These are phyloP conservation scores for Antigone vipio DNA, from an alignment of 2,113 vertebrate genomes.

Conservation along the genomic window DNA sequence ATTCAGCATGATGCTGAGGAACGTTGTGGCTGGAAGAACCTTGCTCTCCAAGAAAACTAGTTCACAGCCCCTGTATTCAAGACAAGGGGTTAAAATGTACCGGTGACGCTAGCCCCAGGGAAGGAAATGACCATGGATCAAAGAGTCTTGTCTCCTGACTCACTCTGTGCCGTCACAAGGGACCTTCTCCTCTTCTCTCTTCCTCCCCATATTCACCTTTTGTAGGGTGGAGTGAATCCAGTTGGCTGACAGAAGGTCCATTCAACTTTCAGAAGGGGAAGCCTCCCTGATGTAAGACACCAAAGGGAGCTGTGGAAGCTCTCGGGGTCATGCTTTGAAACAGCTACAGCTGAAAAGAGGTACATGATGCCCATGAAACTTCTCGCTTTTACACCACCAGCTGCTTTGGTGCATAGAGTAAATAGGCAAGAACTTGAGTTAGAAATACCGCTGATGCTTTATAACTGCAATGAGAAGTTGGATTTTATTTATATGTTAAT, in stretches of 20 bases:
- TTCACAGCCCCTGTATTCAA: background rate
- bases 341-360: background rate
- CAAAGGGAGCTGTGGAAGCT: background rate
- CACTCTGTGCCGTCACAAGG: background rate
- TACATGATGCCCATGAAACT: background rate
- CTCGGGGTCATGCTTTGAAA: background rate
- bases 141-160: background rate
- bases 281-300: background rate
- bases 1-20: background rate
- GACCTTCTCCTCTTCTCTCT: background rate
- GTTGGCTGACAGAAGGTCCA: background rate
- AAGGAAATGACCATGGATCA: background rate
- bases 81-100: background rate
- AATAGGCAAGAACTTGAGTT: background rate
- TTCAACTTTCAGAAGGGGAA: background rate
- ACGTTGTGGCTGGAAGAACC: background rate
- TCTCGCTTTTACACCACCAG: background rate
- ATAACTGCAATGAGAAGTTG: background rate
- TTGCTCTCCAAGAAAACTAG: background rate
- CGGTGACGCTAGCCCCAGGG: background rate
- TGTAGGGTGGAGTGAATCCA: background rate
- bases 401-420: background rate
- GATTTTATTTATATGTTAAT: background rate
- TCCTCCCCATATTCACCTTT: background rate
- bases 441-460: background rate